Evolutionary conservation across 2,113 vertebrate species (phyloP).

Genomic region (Cyanoramphus novaezelandiae): DNA sequence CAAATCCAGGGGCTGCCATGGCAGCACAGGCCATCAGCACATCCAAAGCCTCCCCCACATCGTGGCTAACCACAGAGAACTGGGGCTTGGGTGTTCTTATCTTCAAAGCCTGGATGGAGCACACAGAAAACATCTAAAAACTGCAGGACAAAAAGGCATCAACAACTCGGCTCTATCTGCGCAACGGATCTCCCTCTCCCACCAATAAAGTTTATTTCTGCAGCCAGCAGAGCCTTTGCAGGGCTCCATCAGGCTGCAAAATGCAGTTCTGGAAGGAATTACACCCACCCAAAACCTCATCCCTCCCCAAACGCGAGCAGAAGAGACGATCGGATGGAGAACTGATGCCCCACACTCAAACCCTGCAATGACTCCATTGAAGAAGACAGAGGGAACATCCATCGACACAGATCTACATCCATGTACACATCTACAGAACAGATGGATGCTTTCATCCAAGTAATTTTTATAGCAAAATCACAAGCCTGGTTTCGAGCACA

Average conservation of each 20-base stretch:
- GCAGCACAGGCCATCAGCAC: neutral
- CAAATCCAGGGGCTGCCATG: rapidly evolving
- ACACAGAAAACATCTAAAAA: neutral
- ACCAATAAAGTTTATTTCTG: neutral
- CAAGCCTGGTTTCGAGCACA: neutral
- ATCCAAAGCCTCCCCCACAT: neutral
- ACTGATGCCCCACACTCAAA: neutral
- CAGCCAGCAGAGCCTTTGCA: neutral
- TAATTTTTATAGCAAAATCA: neutral
- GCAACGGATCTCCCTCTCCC: neutral
- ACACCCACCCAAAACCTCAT: neutral
- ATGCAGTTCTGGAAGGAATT: neutral
- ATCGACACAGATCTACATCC: too few species aligned
- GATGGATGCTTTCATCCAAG: neutral
- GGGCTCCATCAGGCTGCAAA: neutral
- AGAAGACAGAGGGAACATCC: neutral
- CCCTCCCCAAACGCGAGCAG: neutral
- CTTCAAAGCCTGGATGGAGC: neutral
- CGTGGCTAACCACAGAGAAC: neutral
- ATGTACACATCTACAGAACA: neutral
- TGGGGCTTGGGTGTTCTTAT: neutral
- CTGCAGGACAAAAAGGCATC: neutral
- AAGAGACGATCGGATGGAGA: neutral
- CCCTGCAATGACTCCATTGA: neutral
- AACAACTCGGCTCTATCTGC: neutral